Base-by-base conservation (phyloP, 2,113 vertebrate species). In the Brienomyrus longianalis region DNA sequence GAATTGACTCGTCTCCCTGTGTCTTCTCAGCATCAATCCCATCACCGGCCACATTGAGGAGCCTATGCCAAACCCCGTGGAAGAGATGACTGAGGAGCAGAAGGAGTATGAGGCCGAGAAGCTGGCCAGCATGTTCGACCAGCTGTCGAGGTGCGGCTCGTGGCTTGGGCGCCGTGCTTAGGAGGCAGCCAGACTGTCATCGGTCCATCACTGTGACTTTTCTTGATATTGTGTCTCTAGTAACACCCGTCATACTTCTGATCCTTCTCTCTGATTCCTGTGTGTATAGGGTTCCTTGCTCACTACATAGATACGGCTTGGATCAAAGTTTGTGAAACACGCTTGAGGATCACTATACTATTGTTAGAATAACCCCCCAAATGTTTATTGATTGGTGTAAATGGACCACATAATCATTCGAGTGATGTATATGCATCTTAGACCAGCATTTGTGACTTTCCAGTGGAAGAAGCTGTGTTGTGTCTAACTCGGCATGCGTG, bases 81-180 rank as follows among this genome's bases (percentile, higher is more conserved):
- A 99, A 92, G 98, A 99, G 95, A 99, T 99, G 98, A 99, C 98
- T 0, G 98, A 99, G 94, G 98, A 99, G 93, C 98, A 99, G 95
- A 99, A 99, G 94, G 98, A 99, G 93, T 98, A 98, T 13, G 98
- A 99, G 95, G 98, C 98, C 31, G 97, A 98, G 96, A 99, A 98
- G 93, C 97, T 99, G 91, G 97, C 97, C 93, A 97, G 96, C 92
- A 99, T 99, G 98, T 97, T 99, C 92, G 97, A 98, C 95, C 98
- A 98, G 96, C 95, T 99, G 93, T 97, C 97, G 94, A 98, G 98
- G 98, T 99, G 96, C 88, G 66, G 48, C 27, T 6, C n/a, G 5
- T 43, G 54, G 19, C 1, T 27, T n/a, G 13, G 5, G 21, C 6
- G 21, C 21, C 2, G 45, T 27, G 31, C 19, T 47, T 50, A 27